phyloP scores from a whole-genome alignment of 2,113 vertebrate genomes.

The Etheostoma cragini region DNA sequence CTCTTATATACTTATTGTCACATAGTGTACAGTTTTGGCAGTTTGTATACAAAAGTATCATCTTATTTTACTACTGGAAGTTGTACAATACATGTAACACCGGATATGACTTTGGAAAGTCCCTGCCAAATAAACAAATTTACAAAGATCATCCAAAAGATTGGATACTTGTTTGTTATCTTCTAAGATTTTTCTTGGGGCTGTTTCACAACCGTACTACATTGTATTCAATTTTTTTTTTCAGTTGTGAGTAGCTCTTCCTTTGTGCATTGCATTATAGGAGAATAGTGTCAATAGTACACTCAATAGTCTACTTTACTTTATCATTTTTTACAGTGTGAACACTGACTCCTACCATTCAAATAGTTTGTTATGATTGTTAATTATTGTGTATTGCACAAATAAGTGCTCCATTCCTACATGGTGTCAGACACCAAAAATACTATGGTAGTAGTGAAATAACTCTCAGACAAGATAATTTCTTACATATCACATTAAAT shows the following conservation, averaged over 20 bases:
- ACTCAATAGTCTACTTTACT: not conserved
- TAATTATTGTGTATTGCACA: not conserved
- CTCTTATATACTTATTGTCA: not conserved
- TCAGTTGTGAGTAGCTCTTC: not conserved
- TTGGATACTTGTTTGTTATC: not conserved
- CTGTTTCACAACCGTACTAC: conserved; percentile 12
- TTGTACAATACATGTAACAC: not conserved
- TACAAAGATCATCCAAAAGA: not conserved
- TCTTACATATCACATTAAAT: not conserved
- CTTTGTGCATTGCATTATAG: conserved; percentile 8
- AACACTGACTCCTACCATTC: not conserved
- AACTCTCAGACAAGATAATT: not conserved
- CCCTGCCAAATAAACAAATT: not conserved
- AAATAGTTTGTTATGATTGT: not conserved
- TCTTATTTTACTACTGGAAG: not conserved
- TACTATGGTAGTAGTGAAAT: not conserved
- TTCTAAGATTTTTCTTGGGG: not conserved
- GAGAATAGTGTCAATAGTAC: not conserved
- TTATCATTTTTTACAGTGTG: not conserved
- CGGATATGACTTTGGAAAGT: not conserved
- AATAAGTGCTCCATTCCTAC: not conserved
- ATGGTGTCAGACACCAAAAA: not conserved
- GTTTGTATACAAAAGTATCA: not conserved
- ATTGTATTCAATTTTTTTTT: not conserved
- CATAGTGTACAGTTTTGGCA: not conserved